Evolutionary conservation across 2,797 vertebrate genomes (phyloP).

Genomic region (Trachops cirrhosus): DNA sequence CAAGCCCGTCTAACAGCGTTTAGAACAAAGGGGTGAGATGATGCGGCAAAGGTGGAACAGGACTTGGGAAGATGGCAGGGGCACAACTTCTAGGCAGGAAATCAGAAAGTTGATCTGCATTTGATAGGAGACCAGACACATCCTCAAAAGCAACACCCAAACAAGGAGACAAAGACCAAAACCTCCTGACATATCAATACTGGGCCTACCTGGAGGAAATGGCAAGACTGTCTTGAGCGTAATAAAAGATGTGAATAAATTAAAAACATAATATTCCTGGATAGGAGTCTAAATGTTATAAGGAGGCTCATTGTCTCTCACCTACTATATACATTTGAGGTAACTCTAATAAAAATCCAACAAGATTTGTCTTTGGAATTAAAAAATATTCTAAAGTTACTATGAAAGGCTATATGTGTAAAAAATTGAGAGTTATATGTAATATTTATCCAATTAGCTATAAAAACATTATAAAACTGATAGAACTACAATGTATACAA

Average conservation of each 20-base stretch:
- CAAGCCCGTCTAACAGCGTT: not conserved
- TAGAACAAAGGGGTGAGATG: not conserved
- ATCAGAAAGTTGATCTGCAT: not conserved
- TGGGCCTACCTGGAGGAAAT: not conserved
- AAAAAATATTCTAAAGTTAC: conserved; percentile 12
- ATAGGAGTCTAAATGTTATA: not conserved
- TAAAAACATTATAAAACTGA: not conserved
- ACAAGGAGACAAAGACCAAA: not conserved
- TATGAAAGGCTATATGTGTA: not conserved
- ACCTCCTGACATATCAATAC: not conserved
- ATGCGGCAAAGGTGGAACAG: not conserved
- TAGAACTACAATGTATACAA: not conserved
- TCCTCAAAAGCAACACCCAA: not conserved
- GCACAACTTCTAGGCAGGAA: not conserved
- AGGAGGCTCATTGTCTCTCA: not conserved
- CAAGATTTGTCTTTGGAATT: not conserved
- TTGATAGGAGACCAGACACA: not conserved
- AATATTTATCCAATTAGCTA: not conserved
- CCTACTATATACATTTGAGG: not conserved
- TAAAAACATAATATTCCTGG: not conserved
- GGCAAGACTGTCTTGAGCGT: not conserved
- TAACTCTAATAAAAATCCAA: not conserved
- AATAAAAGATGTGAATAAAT: not conserved
- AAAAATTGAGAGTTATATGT: not conserved
- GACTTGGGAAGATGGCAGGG: not conserved